Conservation (phyloP, 2,888 invertebrate species). For the Bibio marci region DNA sequence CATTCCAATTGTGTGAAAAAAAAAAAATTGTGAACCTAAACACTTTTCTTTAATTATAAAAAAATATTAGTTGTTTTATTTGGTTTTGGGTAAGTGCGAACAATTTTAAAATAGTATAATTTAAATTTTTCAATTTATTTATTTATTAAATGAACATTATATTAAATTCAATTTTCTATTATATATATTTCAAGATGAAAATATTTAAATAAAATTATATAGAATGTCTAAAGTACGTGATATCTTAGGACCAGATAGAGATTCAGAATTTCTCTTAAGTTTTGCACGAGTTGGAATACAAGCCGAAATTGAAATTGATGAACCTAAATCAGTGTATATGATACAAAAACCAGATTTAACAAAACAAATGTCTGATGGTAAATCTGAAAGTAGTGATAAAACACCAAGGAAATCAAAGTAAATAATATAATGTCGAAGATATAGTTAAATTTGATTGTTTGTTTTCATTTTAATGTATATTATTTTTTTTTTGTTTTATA, state of each 20-base stretch:
- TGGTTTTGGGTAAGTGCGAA: too few species aligned
- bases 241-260: constrained; percentile 48
- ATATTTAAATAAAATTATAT: not conserved
- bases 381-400: constrained; percentile 4
- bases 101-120: too few species aligned
- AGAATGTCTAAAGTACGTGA: constrained; percentile 31
- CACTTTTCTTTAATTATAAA: too few species aligned
- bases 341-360: constrained; percentile 6
- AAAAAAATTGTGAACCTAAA: too few species aligned
- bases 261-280: constrained; percentile 62
- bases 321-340: constrained; percentile 9
- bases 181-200: not conserved
- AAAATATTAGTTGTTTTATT: too few species aligned
- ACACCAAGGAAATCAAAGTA: constrained; percentile 2
- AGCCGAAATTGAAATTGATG: constrained; percentile 36
- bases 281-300: constrained; percentile 54
- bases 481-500: not conserved
- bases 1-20: constrained; percentile 3
- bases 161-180: constrained; percentile 3
- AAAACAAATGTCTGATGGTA: constrained; percentile 6
- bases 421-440: too few species aligned
- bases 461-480: too few species aligned
- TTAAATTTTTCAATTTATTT: too few species aligned
- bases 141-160: too few species aligned
- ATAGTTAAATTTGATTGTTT: too few species aligned